Evolutionary conservation across 2,113 vertebrate species (phyloP), one percentile per base, ranked within the genome.

Genomic region (Vicugna pacos): DNA sequence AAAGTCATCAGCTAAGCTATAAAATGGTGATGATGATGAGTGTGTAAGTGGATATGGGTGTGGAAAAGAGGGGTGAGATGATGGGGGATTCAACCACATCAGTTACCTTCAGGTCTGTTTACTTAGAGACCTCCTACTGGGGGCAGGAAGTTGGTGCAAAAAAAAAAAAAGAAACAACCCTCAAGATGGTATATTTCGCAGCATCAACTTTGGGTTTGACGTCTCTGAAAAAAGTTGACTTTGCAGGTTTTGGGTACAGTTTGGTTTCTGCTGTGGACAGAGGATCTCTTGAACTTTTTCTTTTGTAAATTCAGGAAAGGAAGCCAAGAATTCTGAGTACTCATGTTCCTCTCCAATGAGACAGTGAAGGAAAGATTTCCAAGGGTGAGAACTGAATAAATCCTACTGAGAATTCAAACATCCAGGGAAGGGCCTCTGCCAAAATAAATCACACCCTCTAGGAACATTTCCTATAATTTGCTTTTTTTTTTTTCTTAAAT

Each of bases 361-460:
- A 97, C 88, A 95, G 64, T 54, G n/a, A 81, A 96, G 88, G 69
- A 88, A 87, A 94, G 96, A 54, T 76, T 95, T 97, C 97, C 95
- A 97, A 95, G 97, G 93, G 93, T 97, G 95, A 97, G 93, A 96
- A 95, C 81, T 19, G 28, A 93, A 60, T 93, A 77, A 89, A 96
- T 75, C 60, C 97, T 58, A 77, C 75, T 69, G 97, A 90, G 96
- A 95, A 96, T 96, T 95, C 88, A 96, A 97, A 87, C 75, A 94
- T 95, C 67, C 95, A 97, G 72, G 72, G 90, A 72, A 89, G 28
- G 32, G 52, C 28, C 81, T 80, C 20, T 48, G 94, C 97, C 97
- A 97, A 96, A 96, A 84, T 32, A 97, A 97, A 96, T 96, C 92
- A 96, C 81, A 91, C 94, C 94, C 96, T 97, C 97, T 95, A 97